A percentile compares a stretch with the other conserved stretches of the same genome.
phyloP scores from a whole-genome alignment of 1,140 invertebrate genomes.

The Leptinotarsa lineolata region DNA sequence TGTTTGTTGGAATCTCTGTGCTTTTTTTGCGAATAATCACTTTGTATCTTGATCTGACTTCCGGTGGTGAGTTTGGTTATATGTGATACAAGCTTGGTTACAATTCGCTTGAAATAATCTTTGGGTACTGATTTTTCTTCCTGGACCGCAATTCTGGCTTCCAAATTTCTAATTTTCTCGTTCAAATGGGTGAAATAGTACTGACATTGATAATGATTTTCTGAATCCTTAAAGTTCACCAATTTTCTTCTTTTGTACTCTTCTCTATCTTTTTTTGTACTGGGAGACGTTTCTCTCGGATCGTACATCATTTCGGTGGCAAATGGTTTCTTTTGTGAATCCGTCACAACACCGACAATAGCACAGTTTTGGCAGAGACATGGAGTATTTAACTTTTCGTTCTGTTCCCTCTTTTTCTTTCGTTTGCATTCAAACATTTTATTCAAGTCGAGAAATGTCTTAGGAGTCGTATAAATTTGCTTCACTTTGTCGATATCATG shows the following conservation, averaged over 20 bases:
- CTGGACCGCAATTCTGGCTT: constrained; percentile 39
- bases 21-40: constrained; percentile 5
- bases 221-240: constrained; percentile 31
- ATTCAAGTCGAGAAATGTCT: constrained; percentile 35
- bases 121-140: constrained; percentile 45
- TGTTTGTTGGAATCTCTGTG: constrained; percentile 8
- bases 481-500: constrained; percentile 13
- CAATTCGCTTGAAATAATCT: constrained; percentile 47
- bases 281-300: constrained; percentile 21
- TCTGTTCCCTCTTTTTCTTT: constrained; percentile 18
- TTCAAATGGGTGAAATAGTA: constrained; percentile 38
- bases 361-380: constrained; percentile 46
- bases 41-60: constrained; percentile 8
- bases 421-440: constrained; percentile 37
- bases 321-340: constrained; percentile 45
- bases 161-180: constrained; percentile 36
- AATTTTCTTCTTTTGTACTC: constrained; percentile 11
- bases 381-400: constrained; percentile 32
- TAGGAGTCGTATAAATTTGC: constrained; percentile 40
- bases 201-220: constrained; percentile 31
- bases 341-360: constrained; percentile 40
- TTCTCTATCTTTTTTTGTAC: constrained; percentile 22
- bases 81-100: constrained; percentile 44
- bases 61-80: constrained; percentile 35
- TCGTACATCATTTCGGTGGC: constrained; percentile 34